These are phyloP conservation scores for Hypolimnas misippus DNA, from an alignment of 2,888 invertebrate species.

Conservation along the genomic window DNA sequence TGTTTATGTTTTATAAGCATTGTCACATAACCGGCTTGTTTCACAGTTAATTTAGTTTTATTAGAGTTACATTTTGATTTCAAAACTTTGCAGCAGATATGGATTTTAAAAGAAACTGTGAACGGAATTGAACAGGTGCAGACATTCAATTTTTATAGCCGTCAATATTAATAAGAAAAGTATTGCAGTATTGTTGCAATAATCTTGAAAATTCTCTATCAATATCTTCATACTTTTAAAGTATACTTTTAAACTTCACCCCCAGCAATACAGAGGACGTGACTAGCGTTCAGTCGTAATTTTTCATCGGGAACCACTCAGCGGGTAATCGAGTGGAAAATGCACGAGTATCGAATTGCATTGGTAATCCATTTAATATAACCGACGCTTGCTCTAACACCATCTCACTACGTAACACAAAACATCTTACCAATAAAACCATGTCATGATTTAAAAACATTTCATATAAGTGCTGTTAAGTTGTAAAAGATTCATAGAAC, in stretches of 20 bases:
- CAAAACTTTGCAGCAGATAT: slow-evolving; percentile 9
- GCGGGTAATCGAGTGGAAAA: slow-evolving; percentile 64
- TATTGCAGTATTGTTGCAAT: slow-evolving; percentile 10
- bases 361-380: slow-evolving; percentile 39
- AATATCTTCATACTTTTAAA: slow-evolving; percentile 4
- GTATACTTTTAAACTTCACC: slow-evolving; percentile 25
- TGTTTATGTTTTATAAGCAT: slow-evolving; percentile 38
- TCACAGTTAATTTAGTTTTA: slow-evolving; percentile 31
- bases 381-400: slow-evolving; percentile 6
- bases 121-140: not conserved
- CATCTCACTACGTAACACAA: not conserved
- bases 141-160: not conserved
- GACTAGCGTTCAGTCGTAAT: slow-evolving; percentile 57
- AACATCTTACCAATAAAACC: not conserved
- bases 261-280: slow-evolving; percentile 48
- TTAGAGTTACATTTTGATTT: slow-evolving; percentile 17
- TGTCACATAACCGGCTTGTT: slow-evolving; percentile 38
- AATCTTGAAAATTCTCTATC: not conserved
- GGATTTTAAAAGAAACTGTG: not conserved
- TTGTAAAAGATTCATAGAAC: not conserved
- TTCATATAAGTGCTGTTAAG: not conserved
- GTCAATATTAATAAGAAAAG: not conserved
- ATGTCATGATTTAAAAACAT: not conserved
- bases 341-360: slow-evolving; percentile 56
- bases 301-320: slow-evolving; percentile 59